phyloP scores from a whole-genome alignment of 1,140 invertebrate genomes.

The Anoplolepis gracilipes region DNA sequence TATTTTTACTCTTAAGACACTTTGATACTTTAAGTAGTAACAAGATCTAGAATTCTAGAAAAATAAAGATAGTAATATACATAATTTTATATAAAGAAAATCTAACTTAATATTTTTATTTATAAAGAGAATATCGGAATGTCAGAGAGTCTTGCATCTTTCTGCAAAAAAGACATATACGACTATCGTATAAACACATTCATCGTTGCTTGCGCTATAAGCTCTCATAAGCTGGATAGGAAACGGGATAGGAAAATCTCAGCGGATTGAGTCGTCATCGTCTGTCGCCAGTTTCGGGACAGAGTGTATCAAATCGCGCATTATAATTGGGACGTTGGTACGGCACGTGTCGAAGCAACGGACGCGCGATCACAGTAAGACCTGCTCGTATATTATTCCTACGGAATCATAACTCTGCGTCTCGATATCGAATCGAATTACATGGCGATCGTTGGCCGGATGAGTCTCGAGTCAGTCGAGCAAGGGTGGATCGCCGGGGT shows the following conservation, averaged over 20 bases:
- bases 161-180: background rate
- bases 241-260: conserved; percentile 59
- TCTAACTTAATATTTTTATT: background rate
- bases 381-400: conserved; percentile 84
- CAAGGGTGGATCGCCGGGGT: conserved; percentile 23
- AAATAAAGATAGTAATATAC: background rate
- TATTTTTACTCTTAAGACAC: background rate
- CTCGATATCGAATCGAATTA: conserved; percentile 84
- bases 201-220: background rate
- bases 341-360: conserved; percentile 77
- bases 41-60: background rate
- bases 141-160: background rate
- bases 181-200: conserved; percentile 19
- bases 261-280: conserved; percentile 80
- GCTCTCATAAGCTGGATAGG: background rate
- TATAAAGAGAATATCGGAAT: background rate
- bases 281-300: conserved; percentile 70
- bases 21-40: background rate
- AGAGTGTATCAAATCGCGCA: conserved; percentile 83
- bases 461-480: conserved; percentile 42
- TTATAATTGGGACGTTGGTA: conserved; percentile 81
- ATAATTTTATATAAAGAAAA: background rate
- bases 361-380: conserved; percentile 78
- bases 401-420: conserved; percentile 81
- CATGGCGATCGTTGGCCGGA: conserved; percentile 70